These are phyloP conservation scores for Drosophila lowei DNA, from an alignment of 1,140 invertebrate species.

Conservation along the genomic window DNA sequence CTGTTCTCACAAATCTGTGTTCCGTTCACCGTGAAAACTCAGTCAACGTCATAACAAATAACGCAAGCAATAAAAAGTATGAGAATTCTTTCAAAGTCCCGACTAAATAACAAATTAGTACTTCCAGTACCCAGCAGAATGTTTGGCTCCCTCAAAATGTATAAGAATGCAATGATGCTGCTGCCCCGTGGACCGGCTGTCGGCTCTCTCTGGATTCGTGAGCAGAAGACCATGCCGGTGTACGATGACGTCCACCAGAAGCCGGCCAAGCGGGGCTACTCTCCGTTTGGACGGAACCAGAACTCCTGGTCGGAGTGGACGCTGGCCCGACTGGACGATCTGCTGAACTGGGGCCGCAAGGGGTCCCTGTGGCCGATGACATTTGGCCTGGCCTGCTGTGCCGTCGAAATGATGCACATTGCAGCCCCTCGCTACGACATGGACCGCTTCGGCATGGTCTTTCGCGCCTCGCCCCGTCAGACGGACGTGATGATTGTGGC, in stretches of 20 bases:
- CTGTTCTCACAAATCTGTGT: no score
- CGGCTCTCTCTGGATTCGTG: constrained; percentile 14
- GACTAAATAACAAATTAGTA: neutral
- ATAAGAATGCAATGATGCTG: constrained; percentile 7
- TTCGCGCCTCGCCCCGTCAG: constrained; percentile 97
- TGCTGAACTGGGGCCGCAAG: constrained; percentile 97
- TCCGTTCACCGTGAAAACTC: no score
- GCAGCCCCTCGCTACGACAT: constrained; percentile 98
- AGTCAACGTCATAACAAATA: no score
- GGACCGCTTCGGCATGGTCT: constrained; percentile 95
- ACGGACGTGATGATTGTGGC: constrained; percentile 98
- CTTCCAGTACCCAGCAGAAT: neutral
- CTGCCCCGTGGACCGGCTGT: constrained; percentile 1
- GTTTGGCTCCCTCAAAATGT: neutral
- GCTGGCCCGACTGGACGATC: constrained; percentile 93
- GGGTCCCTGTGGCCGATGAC: constrained; percentile 97
- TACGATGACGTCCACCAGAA: constrained; percentile 48
- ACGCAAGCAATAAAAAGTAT: no score
- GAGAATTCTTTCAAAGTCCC: neutral
- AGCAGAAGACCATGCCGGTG: constrained; percentile 76
- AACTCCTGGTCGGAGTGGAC: constrained; percentile 88
- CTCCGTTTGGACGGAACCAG: constrained; percentile 66
- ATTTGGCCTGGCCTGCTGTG: constrained; percentile 98
- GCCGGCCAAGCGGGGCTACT: constrained; percentile 57
- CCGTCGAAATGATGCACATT: constrained; percentile 99